Conservation (phyloP, 2,113 vertebrate genomes). For the Microcebus lehilahytsara region DNA sequence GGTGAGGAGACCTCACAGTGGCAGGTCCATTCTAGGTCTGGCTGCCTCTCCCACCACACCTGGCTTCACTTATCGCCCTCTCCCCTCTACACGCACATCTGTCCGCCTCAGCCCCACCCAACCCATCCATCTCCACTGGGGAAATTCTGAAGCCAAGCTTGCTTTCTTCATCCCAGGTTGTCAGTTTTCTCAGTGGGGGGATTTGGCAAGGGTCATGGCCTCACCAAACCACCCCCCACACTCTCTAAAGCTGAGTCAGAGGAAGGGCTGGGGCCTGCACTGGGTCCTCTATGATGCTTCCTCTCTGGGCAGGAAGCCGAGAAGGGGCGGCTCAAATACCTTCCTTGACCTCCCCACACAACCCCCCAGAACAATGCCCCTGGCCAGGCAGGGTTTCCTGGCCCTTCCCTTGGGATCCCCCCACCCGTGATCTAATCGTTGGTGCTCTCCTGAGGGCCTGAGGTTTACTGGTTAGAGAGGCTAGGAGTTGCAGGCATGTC, state of each 20-base stretch:
- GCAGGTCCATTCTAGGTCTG: background rate
- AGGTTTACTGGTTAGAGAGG: background rate
- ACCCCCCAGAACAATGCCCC: slow-evolving; percentile 79
- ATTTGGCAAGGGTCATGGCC: slow-evolving; percentile 10
- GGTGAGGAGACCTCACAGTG: background rate
- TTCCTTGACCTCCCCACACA: slow-evolving; percentile 71
- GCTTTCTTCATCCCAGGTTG: background rate
- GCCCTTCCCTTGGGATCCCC: slow-evolving; percentile 61
- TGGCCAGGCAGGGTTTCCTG: slow-evolving; percentile 74
- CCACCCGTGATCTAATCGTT: slow-evolving; percentile 54
- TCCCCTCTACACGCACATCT: background rate
- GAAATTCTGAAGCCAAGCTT: background rate
- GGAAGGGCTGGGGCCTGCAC: slow-evolving; percentile 75
- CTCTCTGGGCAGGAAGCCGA: slow-evolving; percentile 78
- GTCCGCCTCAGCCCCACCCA: background rate
- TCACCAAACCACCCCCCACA: background rate
- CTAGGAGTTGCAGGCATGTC: background rate
- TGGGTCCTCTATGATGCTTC: slow-evolving; percentile 65
- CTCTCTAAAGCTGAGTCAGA: slow-evolving; percentile 76
- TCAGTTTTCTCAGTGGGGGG: background rate
- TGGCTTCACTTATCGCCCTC: background rate
- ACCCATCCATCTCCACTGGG: background rate
- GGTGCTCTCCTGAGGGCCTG: slow-evolving; percentile 53
- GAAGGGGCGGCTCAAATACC: slow-evolving; percentile 71
- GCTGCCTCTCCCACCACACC: background rate